Evolutionary conservation across 1,140 invertebrate species (phyloP).

Genomic region (Microplitis mediator): DNA sequence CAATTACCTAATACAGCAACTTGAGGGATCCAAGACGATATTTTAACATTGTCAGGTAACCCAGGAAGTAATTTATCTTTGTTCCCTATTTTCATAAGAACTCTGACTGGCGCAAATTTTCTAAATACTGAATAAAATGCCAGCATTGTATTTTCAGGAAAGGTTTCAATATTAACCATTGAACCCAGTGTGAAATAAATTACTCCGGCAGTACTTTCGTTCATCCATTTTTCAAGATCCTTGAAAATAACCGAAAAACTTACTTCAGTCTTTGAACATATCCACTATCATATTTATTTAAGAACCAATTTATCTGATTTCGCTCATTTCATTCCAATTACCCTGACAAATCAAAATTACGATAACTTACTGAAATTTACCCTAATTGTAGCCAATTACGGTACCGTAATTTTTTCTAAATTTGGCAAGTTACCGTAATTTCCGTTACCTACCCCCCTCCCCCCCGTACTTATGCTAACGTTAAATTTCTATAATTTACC

Average conservation of each 20-base stretch:
- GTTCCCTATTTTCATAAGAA: constrained; percentile 45
- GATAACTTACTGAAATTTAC: too few species aligned
- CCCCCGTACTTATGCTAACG: too few species aligned
- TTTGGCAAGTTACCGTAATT: too few species aligned
- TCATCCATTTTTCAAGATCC: constrained; percentile 72
- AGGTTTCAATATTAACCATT: constrained; percentile 67
- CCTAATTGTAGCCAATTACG: too few species aligned
- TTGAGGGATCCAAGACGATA: constrained; percentile 39
- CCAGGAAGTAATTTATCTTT: constrained; percentile 36
- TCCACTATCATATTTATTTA: too few species aligned
- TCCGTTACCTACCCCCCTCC: too few species aligned
- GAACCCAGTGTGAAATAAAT: constrained; percentile 77
- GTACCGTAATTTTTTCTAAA: too few species aligned
- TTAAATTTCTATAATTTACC: too few species aligned
- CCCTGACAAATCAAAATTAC: too few species aligned
- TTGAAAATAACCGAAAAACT: constrained; percentile 36
- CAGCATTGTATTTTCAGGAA: constrained; percentile 66
- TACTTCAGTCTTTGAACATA: too few species aligned
- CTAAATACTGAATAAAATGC: constrained; percentile 68
- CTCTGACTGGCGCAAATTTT: constrained; percentile 49
- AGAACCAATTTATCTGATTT: too few species aligned
- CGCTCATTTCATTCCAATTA: too few species aligned
- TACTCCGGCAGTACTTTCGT: constrained; percentile 71
- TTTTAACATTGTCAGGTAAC: constrained; percentile 32
- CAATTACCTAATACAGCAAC: constrained; percentile 33